Evolutionary conservation across 1,140 invertebrate species (phyloP).

Genomic region (Apis mellifera): DNA sequence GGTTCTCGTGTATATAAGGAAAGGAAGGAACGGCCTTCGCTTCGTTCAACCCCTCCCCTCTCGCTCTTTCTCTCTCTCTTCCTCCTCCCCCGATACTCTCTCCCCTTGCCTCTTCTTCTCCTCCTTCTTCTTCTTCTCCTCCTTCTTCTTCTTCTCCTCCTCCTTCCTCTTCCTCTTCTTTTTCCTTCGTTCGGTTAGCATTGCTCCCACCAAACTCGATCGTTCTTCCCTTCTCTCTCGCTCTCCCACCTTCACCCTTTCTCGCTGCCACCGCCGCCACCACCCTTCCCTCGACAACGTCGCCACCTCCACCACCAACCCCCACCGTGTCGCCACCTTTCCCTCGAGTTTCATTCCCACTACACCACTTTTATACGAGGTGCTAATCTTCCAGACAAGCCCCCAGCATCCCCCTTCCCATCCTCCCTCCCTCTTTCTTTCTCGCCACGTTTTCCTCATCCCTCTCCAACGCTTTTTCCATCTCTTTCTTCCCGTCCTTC

Average conservation of each 20-base stretch:
- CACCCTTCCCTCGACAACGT: constrained; percentile 31
- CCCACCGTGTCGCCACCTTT: constrained; percentile 43
- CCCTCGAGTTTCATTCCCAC: constrained; percentile 62
- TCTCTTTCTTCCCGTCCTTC: constrained; percentile 35
- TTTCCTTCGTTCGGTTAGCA: background rate
- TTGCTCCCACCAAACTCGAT: background rate
- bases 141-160: no score
- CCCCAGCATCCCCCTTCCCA: constrained; percentile 46
- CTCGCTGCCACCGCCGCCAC: constrained; percentile 14
- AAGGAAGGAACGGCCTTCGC: constrained; percentile 57
- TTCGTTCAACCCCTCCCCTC: constrained; percentile 14
- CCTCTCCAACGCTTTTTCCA: constrained; percentile 49
- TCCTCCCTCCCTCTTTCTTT: constrained; percentile 37
- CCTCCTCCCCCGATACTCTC: constrained; percentile 33
- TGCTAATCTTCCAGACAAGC: constrained; percentile 81
- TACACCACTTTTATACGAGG: constrained; percentile 80
- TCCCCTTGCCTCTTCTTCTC: constrained; percentile 11
- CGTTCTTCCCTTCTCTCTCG: constrained; percentile 40
- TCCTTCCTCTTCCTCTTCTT: constrained; percentile 43
- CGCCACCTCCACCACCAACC: constrained; percentile 47
- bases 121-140: constrained; percentile 32
- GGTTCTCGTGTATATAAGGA: constrained; percentile 63
- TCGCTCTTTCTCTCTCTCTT: background rate
- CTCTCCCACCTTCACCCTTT: constrained; percentile 53
- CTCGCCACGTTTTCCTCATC: background rate